Base-by-base conservation (phyloP, 2,113 vertebrate species). In the Corythaeola cristata region DNA sequence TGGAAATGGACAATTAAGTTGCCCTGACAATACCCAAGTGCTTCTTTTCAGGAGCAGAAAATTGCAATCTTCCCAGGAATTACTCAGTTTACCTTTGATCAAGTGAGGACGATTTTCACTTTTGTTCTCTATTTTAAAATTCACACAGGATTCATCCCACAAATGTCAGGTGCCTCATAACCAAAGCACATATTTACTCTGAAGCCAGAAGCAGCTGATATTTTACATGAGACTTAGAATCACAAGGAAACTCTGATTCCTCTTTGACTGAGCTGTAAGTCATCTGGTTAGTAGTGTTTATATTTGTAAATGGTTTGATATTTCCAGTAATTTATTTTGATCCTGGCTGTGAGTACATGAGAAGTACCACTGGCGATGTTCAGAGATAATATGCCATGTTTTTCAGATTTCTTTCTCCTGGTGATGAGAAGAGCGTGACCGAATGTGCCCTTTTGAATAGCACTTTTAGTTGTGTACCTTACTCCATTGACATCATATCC, bases 51-150 rank as follows among this genome's bases (percentile, higher is more conserved):
- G 78, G 53, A 95, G 41, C 32, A 95, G 69, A 91, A 93, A 95
- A 91, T 59, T 59, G 28, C 82, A 74, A 47, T 95, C 91, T 91
- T 85, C 55, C 59, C 62, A 93, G 55, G 77, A 95, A 97, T 95
- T 95, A 56, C 69, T 82, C 77, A 71, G 66, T 91, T 93, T 92
- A 85, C 81, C 33, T 91, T 96, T 93, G 41, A 85, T 89, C 77
- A 83, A 59, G 78, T 67, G 37, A 91, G 81, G 73, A 92, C 63
- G 55, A 67, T 92, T 92, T 96, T 97, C 55, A 93, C 77, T 96
- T 97, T 88, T 55, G 83, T 94, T 95, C 84, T 94, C 81, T 89
- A 21, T 77, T 89, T 89, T 89, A 71, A 96, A 96, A 96, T 91
- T 92, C 94, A 94, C 91, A 62, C 47, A 94, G 95, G 90, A 76